Evolutionary conservation across 1,140 invertebrate genomes (phyloP), one percentile per base, ranked within the genome.

Genomic region (Radopholus similis): DNA sequence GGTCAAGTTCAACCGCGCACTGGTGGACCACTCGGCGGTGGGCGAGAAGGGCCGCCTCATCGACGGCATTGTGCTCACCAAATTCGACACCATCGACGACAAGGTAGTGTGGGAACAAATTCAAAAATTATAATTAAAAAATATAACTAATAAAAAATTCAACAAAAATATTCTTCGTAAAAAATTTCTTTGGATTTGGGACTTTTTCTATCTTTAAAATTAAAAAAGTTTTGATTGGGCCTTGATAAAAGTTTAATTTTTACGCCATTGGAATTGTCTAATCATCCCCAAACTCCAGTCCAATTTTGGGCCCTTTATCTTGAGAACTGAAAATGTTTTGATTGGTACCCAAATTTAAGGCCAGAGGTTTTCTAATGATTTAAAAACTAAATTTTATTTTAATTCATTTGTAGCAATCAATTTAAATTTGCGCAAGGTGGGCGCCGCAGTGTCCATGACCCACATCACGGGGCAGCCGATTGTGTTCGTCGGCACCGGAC

Each of bases 391-490:
- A 28, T 26, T 42, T 77, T 42, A 57, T 62, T 55, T 56, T 72
- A 5, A 42, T 51, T n/a, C n/a, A n/a, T n/a, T n/a, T n/a, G n/a
- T n/a, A n/a, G n/a, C n/a, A n/a, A n/a, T 68, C 15, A 74, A 32
- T n/a, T n/a, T n/a, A n/a, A n/a, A n/a, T n/a, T n/a, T n/a, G n/a
- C n/a, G n/a, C 55, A 13, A 91, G 90, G 94, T 98, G 54, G 96
- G 96, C 26, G 95, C 96, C 57, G 95, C 96, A 47, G 95, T 99
- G 75, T 98, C 95, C 8, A 99, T 99, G 96, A 97, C 95, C 0
- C 99, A 99, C 82, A 97, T 97, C 64, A 98, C 96, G 35, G 96
- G 96, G 6, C 95, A 99, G 83, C 96, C 96, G 0, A 98, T 99
- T 71, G 92, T 99, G 28, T 99, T 99, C 84, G 95, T 99, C 28